Conservation (phyloP, 2,113 vertebrate species). For the Burhinus bistriatus region DNA sequence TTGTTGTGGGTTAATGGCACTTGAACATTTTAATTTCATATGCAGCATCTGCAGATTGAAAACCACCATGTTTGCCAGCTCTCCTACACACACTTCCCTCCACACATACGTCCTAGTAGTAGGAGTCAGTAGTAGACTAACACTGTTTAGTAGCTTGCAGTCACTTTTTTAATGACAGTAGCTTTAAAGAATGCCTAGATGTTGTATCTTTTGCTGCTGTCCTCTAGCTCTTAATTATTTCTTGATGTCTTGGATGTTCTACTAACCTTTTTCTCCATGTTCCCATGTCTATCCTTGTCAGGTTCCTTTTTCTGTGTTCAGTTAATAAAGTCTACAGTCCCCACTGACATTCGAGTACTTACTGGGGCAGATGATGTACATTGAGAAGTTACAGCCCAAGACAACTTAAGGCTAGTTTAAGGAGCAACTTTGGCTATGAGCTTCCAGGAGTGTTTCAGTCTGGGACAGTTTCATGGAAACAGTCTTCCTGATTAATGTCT, state of each 20-base stretch:
- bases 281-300: background rate
- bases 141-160: background rate
- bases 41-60: background rate
- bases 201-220: background rate
- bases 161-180: background rate
- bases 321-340: background rate
- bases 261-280: background rate
- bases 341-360: background rate
- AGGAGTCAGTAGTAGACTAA: background rate
- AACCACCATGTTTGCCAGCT: background rate
- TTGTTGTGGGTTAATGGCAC: background rate
- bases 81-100: background rate
- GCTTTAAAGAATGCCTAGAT: background rate
- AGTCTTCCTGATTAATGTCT: background rate
- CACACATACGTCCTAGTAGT: accelerated
- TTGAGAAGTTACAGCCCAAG: background rate
- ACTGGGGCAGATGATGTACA: background rate
- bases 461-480: background rate
- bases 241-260: background rate
- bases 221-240: background rate
- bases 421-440: background rate
- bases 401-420: background rate
- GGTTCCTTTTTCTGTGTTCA: background rate
- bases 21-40: background rate
- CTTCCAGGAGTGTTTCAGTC: background rate